These are phyloP conservation scores for Malacoctenus gilli DNA, from an alignment of 2,797 vertebrate genomes.

Conservation along the genomic window DNA sequence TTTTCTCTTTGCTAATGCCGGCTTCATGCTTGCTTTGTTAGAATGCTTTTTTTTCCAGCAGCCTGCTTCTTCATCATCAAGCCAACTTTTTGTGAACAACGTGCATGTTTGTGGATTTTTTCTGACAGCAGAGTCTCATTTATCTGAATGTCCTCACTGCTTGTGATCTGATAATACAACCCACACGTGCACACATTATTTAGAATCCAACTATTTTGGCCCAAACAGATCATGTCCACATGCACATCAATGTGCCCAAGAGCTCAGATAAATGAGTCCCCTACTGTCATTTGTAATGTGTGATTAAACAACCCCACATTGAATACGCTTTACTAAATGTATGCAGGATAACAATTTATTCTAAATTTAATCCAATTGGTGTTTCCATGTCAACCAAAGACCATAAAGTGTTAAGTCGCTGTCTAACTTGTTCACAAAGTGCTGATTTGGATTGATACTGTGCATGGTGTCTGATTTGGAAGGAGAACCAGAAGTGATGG, in stretches of 20 bases:
- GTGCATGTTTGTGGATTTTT: constrained; percentile 35
- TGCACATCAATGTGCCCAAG: constrained; percentile 5
- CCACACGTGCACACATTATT: not conserved
- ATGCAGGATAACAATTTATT: not conserved
- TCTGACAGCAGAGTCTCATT: constrained; percentile 37
- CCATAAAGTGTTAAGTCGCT: constrained; percentile 11
- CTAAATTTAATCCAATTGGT: constrained; percentile 9
- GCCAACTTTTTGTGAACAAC: constrained; percentile 75
- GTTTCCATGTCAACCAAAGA: not conserved
- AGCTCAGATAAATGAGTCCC: constrained; percentile 27
- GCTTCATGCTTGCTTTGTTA: constrained; percentile 60
- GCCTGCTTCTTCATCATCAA: constrained; percentile 66
- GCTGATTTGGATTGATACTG: constrained; percentile 53
- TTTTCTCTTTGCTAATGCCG: constrained; percentile 53
- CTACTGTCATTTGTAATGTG: constrained; percentile 1
- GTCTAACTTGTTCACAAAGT: constrained; percentile 74
- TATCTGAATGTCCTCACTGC: constrained; percentile 21
- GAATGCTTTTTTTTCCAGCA: constrained; percentile 55
- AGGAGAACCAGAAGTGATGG: constrained; percentile 69
- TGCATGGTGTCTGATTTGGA: constrained; percentile 76
- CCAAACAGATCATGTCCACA: not conserved
- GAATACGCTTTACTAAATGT: constrained; percentile 4
- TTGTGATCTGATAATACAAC: not conserved
- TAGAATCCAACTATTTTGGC: not conserved
- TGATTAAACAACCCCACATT: not conserved